Conservation (phyloP, 2,797 vertebrate species). For the Decapterus maruadsi region DNA sequence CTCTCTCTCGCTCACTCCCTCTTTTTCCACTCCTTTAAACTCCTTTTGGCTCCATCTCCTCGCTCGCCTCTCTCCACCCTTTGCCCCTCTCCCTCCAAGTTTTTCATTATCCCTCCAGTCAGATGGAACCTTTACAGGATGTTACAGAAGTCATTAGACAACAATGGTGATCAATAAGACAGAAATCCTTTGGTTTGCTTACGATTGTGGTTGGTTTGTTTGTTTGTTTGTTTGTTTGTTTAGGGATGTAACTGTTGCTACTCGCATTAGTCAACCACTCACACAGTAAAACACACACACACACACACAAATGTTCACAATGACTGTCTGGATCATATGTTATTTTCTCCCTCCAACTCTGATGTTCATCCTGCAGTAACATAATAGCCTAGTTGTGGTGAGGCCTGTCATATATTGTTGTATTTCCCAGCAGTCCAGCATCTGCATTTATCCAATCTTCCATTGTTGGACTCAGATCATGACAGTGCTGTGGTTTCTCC, state of each 20-base stretch:
- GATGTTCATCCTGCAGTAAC: conserved; percentile 63
- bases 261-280: conserved; percentile 20
- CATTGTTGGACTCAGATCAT: conserved; percentile 72
- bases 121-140: conserved; percentile 36
- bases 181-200: conserved; percentile 21
- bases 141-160: conserved; percentile 25
- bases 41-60: conserved; percentile 54
- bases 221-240: conserved; percentile 59
- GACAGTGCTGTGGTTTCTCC: conserved; percentile 72
- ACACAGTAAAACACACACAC: conserved; percentile 23
- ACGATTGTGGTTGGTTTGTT: conserved; percentile 17
- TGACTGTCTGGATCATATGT: conserved; percentile 25
- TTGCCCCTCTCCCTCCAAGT: conserved; percentile 44
- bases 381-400: conserved; percentile 67
- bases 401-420: conserved; percentile 72
- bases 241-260: conserved; percentile 28
- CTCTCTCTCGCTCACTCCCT: conserved; percentile 24
- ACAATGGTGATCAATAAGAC: conserved; percentile 41
- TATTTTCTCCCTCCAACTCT: conserved; percentile 42
- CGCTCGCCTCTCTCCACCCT: conserved; percentile 44
- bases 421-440: conserved; percentile 56
- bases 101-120: conserved; percentile 41
- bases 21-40: conserved; percentile 71
- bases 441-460: conserved; percentile 67
- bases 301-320: conserved; percentile 36